Evolutionary conservation across 2,797 vertebrate species (phyloP), one percentile per base, ranked within the genome.

Genomic region (Aldrovandia affinis): DNA sequence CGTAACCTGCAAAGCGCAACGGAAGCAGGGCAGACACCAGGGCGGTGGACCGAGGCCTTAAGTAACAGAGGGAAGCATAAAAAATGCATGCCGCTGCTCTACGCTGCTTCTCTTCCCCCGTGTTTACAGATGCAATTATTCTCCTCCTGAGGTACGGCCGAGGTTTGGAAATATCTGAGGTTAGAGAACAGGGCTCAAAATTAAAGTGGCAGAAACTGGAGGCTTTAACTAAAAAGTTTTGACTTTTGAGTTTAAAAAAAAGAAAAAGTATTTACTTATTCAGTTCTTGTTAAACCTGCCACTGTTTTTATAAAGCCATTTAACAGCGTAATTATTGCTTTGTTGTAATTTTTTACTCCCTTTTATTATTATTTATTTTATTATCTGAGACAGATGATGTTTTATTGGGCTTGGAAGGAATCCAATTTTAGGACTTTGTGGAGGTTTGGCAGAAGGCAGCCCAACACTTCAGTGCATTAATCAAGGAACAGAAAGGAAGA

Each of bases 51-150:
- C 61, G 68, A 78, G 82, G 75, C 78, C 54, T 85, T 83, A 52
- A 80, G 82, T 83, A 83, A 44, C 44, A 33, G 79, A 36, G 70
- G 47, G 57, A 73, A 20, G n/a, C 81, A 84, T 91, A 87, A 88
- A 84, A 85, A 85, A 88, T 90, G 88, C 83, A 91, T 89, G 80
- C 84, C 85, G 82, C 83, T 89, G 84, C 86, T 89, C 36, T 52
- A 85, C 82, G 54, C n/a, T 68, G 81, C 81, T 84, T 83, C 47
- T 18, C 14, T 84, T 77, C 75, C 18, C 20, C n/a, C 70, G 80
- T 50, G 81, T 80, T 52, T 73, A 42, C 30, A 33, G 15, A 81
- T 86, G 78, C 81, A 87, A 80, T 75, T 57, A 77, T 65, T 70
- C n/a, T 78, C 54, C 54, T 25, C 80, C 47, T 63, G 52, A 81